Conservation (phyloP, 2,888 invertebrate genomes). For the Zootermopsis nevadensis region DNA sequence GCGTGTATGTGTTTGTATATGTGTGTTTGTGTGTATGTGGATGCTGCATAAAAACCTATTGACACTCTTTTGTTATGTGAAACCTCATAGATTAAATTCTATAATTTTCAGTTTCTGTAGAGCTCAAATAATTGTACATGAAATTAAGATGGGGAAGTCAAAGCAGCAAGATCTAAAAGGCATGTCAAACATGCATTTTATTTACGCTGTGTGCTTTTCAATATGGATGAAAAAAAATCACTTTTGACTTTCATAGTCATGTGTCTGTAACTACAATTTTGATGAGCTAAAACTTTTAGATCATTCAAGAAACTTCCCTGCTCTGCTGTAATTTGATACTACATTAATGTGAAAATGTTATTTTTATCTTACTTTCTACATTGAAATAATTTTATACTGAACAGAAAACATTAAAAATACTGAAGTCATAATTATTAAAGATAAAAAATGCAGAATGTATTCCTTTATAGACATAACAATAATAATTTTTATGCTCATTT, state of each 20-base stretch:
- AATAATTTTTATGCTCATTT: background rate
- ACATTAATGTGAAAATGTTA: too few relatives aligned
- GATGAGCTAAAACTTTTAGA: background rate
- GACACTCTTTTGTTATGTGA: background rate
- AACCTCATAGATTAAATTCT: background rate
- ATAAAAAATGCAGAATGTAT: background rate
- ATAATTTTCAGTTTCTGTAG: background rate
- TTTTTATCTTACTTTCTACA: background rate
- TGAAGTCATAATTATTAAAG: background rate
- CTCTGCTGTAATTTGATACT: background rate
- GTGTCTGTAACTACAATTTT: background rate
- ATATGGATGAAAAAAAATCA: background rate
- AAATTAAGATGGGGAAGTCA: background rate
- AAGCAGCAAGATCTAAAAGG: too few relatives aligned
- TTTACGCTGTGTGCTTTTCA: background rate
- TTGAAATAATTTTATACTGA: slow-evolving; percentile 1
- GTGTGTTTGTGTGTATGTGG: too few relatives aligned
- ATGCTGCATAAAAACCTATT: background rate
- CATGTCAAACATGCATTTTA: too few relatives aligned
- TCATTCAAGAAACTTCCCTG: too few relatives aligned
- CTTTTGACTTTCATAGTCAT: background rate
- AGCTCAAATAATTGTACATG: background rate
- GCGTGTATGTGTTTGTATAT: too few relatives aligned
- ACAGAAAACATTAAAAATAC: background rate
- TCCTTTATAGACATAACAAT: background rate